Evolutionary conservation across 1,140 invertebrate species (phyloP).

Genomic region (Daktulosphaira vitifoliae): DNA sequence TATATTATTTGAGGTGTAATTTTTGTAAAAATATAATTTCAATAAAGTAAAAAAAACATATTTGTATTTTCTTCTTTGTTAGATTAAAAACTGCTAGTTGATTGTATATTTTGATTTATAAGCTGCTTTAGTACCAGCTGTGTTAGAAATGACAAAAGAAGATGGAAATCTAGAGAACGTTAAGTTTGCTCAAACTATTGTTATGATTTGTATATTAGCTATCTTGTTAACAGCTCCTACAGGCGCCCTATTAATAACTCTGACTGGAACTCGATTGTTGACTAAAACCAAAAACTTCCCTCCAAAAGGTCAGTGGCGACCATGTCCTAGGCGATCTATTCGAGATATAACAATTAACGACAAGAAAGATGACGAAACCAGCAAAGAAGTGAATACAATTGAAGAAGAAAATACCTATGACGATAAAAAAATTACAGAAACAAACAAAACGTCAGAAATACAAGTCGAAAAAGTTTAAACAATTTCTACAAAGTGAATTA

Average conservation of each 20-base stretch:
- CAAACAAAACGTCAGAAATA: too few relatives aligned
- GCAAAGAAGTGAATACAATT: too few relatives aligned
- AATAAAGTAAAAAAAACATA: too few relatives aligned
- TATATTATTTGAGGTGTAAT: too few relatives aligned
- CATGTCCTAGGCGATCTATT: slow-evolving; percentile 65
- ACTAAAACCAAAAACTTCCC: slow-evolving; percentile 47
- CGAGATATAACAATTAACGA: slow-evolving; percentile 75
- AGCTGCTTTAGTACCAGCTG: slow-evolving; percentile 71
- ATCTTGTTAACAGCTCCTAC: slow-evolving; percentile 85
- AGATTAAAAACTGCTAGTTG: too few relatives aligned
- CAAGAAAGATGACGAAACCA: slow-evolving; percentile 54
- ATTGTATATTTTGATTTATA: slow-evolving; percentile 46
- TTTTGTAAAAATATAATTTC: too few relatives aligned
- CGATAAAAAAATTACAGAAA: too few relatives aligned
- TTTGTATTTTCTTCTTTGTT: too few relatives aligned
- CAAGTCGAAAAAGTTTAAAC: too few relatives aligned
- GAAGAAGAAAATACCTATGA: too few relatives aligned
- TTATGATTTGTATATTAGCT: slow-evolving; percentile 72
- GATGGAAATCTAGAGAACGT: slow-evolving; percentile 41
- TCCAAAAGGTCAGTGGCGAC: slow-evolving; percentile 52
- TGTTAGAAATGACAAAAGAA: slow-evolving; percentile 55
- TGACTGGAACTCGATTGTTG: slow-evolving; percentile 68
- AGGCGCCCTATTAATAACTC: slow-evolving; percentile 77
- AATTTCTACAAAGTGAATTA: too few relatives aligned
- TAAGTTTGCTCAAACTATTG: slow-evolving; percentile 51